Conservation (phyloP, 2,113 vertebrate genomes). For the Sakesphorus luctuosus region DNA sequence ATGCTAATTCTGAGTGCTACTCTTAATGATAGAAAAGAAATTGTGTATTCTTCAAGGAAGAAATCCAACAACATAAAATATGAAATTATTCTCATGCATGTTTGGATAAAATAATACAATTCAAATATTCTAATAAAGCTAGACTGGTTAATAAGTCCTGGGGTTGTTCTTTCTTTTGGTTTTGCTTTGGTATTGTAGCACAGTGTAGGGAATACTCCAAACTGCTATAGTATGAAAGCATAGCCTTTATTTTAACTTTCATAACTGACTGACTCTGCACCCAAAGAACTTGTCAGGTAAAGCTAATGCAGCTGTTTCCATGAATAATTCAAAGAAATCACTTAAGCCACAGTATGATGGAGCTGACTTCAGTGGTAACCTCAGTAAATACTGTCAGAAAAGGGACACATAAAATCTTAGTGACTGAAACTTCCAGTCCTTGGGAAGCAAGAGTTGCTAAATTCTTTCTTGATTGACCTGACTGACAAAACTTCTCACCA, state of each 20-base stretch:
- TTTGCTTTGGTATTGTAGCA: not conserved
- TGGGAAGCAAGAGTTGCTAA: not conserved
- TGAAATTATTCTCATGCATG: not conserved
- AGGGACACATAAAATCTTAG: not conserved
- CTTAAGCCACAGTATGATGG: not conserved
- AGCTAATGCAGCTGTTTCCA: not conserved
- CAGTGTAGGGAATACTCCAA: not conserved
- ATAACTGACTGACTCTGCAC: not conserved
- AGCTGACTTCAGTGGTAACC: not conserved
- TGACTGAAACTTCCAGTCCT: not conserved
- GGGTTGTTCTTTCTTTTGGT: not conserved
- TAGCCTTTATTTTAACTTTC: not conserved
- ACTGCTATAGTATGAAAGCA: not conserved
- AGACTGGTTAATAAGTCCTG: not conserved
- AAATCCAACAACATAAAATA: not conserved
- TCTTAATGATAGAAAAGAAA: not conserved
- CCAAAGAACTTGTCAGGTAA: not conserved
- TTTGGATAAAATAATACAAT: not conserved
- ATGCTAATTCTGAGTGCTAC: not conserved
- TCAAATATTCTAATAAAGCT: not conserved
- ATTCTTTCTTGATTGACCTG: not conserved
- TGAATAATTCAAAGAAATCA: conserved; percentile 34
- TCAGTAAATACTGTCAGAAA: not conserved
- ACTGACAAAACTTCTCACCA: not conserved
- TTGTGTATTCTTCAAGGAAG: not conserved